Evolutionary conservation across 1,140 invertebrate species (phyloP), one percentile per base, ranked within the genome.

Genomic region (Caenorhabditis brenneri): DNA sequence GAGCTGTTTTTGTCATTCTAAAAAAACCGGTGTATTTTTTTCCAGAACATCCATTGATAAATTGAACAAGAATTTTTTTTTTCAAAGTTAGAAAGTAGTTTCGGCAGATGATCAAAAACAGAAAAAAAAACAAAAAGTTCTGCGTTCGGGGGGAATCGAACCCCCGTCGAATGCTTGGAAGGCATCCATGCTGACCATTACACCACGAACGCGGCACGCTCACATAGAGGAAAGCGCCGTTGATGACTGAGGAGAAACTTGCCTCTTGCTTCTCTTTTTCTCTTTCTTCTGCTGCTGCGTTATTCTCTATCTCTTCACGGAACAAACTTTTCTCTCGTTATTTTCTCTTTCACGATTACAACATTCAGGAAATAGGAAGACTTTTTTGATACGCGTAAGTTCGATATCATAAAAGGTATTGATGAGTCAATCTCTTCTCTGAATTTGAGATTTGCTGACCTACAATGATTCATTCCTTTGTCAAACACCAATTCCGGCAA

Each of bases 101-200:
- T 5, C 5, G 12, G 12, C 39, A 42, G 12, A 42, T 42, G 39
- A 42, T 42, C 5, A 42, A 42, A 42, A 5, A 42, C 39, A 6
- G 22, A 55, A 74, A 27, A 74, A 74, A 22, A 22, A 12, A 42
- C 42, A 74, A 42, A 12, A 51, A 6, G 24, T 46, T 82, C 51
- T 82, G 81, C 81, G 81, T 82, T 82, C 81, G 81, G 81, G 85
- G 91, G 91, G 90, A 91, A 87, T 91, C 90, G 90, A 91, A 91
- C 91, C 88, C 89, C 90, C 90, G 90, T 91, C 91, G 88, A 89
- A 88, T 91, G 91, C 91, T 91, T 91, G 90, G 91, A 91, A 91
- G 90, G 91, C 91, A 91, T 90, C 88, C 88, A 91, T 91, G 90
- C 90, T 91, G 88, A 91, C 90, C 90, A 88, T 90, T 91, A 91